phyloP scores from a whole-genome alignment of 2,113 vertebrate genomes.

The Chascanopsetta lugubris region DNA sequence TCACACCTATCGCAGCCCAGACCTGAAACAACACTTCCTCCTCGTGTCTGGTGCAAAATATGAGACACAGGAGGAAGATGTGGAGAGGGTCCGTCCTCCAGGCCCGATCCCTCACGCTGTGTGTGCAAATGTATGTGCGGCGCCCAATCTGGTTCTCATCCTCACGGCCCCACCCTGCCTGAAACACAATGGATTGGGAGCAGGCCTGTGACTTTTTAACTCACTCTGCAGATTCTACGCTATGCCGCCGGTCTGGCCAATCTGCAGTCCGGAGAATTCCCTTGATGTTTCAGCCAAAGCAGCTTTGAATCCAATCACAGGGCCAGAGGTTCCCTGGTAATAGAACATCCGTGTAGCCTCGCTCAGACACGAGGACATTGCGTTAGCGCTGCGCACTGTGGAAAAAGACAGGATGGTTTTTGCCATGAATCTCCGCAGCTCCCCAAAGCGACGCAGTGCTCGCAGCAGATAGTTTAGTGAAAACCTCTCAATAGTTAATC shows the following conservation, averaged over 20 bases:
- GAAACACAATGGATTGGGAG: conserved; percentile 76
- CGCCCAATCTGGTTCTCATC: conserved; percentile 77
- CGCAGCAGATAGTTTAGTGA: conserved; percentile 49
- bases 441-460: conserved; percentile 46
- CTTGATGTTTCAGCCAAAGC: conserved; percentile 77
- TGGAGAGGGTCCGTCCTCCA: conserved; percentile 33
- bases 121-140: conserved; percentile 50
- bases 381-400: conserved; percentile 71
- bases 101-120: conserved; percentile 46
- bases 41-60: conserved; percentile 40
- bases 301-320: conserved; percentile 81
- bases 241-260: conserved; percentile 75
- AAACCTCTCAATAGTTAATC: conserved; percentile 56
- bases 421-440: conserved; percentile 53
- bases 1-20: conserved; percentile 51
- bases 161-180: conserved; percentile 69
- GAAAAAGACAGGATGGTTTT: conserved; percentile 70
- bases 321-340: conserved; percentile 78
- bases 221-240: conserved; percentile 76
- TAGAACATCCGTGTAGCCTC: conserved; percentile 75
- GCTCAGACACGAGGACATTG: conserved; percentile 65
- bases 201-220: conserved; percentile 78
- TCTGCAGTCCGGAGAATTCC: conserved; percentile 67
- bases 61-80: conserved; percentile 32
- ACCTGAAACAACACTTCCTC: conserved; percentile 58